Percentiles rank a stretch among this genome's conserved stretches.
Evolutionary conservation across 1,140 invertebrate genomes (phyloP).

Genomic region (Caenorhabditis brenneri): DNA sequence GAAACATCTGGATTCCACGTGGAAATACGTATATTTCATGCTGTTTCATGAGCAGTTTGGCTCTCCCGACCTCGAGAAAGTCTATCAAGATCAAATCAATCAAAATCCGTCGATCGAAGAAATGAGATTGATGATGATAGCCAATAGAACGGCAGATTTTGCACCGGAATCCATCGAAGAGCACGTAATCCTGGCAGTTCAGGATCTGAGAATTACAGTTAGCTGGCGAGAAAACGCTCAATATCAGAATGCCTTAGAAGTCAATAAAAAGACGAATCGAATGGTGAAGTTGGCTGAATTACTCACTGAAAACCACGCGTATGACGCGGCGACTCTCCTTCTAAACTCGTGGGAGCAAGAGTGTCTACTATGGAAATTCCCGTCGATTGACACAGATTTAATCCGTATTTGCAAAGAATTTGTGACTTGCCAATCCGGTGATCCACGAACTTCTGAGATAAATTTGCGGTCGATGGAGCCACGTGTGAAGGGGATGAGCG

Average conservation of each 20-base stretch:
- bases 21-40: not conserved
- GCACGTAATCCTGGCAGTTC: not conserved
- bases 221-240: not conserved
- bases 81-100: not conserved
- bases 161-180: slow-evolving; percentile 11
- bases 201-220: not conserved
- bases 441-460: not conserved
- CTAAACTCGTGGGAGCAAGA: not conserved
- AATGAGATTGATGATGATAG: not conserved
- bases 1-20: not conserved
- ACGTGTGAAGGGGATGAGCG: not conserved
- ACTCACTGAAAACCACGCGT: not conserved
- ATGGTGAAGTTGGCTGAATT: not conserved
- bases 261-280: not conserved
- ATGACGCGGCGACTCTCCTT: not conserved
- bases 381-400: not conserved
- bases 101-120: not conserved
- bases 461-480: not conserved
- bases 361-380: not conserved
- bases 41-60: not conserved
- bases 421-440: not conserved
- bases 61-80: too few species aligned
- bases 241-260: not conserved
- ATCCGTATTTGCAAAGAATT: not conserved
- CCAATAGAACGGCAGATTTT: not conserved